A percentile compares a stretch with the other conserved stretches of the same genome.
These are phyloP conservation scores for Montifringilla adamsi DNA, from an alignment of 2,113 vertebrate genomes.

Conservation along the genomic window DNA sequence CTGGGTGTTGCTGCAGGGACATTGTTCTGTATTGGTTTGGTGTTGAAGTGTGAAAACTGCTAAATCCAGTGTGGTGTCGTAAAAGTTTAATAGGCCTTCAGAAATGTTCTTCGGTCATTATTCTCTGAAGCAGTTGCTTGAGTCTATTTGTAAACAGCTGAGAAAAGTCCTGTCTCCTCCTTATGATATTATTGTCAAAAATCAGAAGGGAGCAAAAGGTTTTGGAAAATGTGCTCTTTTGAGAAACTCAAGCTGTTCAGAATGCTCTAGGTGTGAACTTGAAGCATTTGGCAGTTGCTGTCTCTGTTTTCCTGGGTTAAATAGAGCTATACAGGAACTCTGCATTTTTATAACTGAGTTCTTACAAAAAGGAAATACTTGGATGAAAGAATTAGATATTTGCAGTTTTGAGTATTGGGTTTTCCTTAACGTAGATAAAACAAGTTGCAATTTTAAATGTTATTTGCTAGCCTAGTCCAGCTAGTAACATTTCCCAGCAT, in stretches of 20 bases:
- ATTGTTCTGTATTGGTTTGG: not conserved
- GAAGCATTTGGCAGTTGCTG: not conserved
- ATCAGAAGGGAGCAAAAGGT: not conserved
- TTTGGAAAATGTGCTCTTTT: not conserved
- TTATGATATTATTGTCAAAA: not conserved
- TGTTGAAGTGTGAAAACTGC: not conserved
- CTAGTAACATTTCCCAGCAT: not conserved
- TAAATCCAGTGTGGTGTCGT: not conserved
- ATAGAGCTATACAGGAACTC: not conserved
- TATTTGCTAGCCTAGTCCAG: not conserved
- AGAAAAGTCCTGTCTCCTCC: not conserved
- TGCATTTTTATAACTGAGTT: not conserved
- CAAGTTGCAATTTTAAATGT: not conserved
- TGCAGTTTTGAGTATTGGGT: not conserved
- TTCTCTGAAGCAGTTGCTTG: not conserved
- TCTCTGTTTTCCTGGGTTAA: not conserved
- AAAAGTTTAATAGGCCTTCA: not conserved
- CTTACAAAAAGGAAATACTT: not conserved
- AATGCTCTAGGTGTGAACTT: not conserved
- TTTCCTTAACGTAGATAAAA: not conserved
- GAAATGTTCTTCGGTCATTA: not conserved
- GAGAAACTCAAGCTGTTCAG: not conserved
- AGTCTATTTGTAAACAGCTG: not conserved
- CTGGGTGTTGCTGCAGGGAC: not conserved
- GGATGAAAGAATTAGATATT: not conserved